Evolutionary conservation across 1,140 invertebrate species (phyloP), one percentile per base, ranked within the genome.

Genomic region (Pseudomyrmex concolor): DNA sequence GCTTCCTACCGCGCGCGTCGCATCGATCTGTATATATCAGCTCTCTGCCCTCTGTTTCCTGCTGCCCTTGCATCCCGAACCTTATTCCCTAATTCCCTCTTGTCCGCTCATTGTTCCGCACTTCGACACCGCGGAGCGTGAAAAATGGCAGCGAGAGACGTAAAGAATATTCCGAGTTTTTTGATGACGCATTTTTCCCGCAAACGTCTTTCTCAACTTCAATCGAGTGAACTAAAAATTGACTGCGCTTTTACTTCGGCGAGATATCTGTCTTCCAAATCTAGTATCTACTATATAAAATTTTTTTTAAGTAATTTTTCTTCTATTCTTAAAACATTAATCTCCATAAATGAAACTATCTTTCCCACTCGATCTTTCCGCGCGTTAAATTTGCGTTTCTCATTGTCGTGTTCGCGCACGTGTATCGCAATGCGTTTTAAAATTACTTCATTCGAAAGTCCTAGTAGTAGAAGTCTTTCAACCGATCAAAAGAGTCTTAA

Each of bases 1-100:
- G 59, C 43, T 43, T 45, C 70, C 73, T 60, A 43, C 78, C 62
- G 68, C 54, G 13, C 19, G 43, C 43, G 34, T 64, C 25, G n/a
- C 57, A 78, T 80, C 64, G 51, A 81, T 54, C 55, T 62, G 19
- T 62, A 70, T 85, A 67, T 50, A 45, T 48, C 34, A 34, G 34
- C 34, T 22, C 19, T 48, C 63, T 59, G 80, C 64, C 67, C 66
- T n/a, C 13, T 22, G 19, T 43, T 85, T 81, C 55, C 54, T 63
- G 84, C 80, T 84, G 64, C 80, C 76, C 64, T 86, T 86, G 84
- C 87, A 89, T 71, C 57, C 70, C 59, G 78, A 22, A 73, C 70
- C 78, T 50, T 71, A 34, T 80, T 50, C 80, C 57, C 63, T 86
- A 89, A 89, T 88, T 84, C 80, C 57, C 67, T 54, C 60, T 34